Evolutionary conservation across 2,113 vertebrate genomes (phyloP).

Genomic region (Capra hircus): DNA sequence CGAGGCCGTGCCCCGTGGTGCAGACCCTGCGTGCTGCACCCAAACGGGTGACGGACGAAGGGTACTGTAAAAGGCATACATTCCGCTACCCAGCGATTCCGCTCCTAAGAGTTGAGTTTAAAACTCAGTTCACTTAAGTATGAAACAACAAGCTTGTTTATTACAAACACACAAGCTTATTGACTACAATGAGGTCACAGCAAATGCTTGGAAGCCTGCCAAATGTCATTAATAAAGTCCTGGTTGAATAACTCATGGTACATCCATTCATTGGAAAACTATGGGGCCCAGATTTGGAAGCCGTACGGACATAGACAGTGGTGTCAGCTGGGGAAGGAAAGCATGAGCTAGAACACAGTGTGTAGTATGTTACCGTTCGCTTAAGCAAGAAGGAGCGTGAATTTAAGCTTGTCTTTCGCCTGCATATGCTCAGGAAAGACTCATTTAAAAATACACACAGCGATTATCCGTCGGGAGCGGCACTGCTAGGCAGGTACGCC

Average conservation of each 20-base stretch:
- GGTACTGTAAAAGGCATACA: not conserved
- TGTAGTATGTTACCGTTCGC: not conserved
- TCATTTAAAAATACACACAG: not conserved
- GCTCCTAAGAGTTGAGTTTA: not conserved
- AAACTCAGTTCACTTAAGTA: not conserved
- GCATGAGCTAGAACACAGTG: not conserved
- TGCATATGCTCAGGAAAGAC: not conserved
- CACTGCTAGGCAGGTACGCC: fast-evolving
- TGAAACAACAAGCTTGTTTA: not conserved
- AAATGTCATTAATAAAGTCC: not conserved
- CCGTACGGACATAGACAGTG: not conserved
- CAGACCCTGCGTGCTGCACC: not conserved
- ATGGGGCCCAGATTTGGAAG: not conserved
- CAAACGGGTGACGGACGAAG: fast-evolving
- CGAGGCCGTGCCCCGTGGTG: fast-evolving
- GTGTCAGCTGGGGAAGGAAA: not conserved
- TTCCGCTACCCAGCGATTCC: not conserved
- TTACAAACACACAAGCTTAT: not conserved
- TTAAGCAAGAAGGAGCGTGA: not conserved
- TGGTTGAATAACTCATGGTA: not conserved
- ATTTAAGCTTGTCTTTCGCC: not conserved
- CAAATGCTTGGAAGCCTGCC: not conserved
- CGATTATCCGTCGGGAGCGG: not conserved
- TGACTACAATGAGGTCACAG: not conserved
- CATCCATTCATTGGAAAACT: not conserved